Evolutionary conservation across 2,888 invertebrate genomes (phyloP), one percentile per base, ranked within the genome.

Genomic region (Mesoligia furuncula): DNA sequence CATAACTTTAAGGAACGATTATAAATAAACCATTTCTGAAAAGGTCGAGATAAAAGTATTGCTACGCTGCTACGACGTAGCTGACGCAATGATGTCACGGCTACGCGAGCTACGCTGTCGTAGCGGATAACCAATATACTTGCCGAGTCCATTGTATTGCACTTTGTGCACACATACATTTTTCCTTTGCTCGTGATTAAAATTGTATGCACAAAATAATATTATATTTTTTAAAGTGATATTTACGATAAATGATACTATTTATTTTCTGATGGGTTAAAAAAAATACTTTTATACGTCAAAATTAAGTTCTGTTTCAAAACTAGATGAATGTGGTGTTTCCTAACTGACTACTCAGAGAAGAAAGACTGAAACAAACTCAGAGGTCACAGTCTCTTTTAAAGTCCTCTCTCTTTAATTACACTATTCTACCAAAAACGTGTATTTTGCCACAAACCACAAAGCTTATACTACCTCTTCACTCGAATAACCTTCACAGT

Each of bases 1-100:
- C 0, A 13, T 45, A 45, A 13, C 0, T 45, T 45, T 45, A 45
- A 45, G 4, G 13, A 13, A 20, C 20, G 1, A 20, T 31, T 31
- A 31, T 20, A 61, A 20, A 61, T 20, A 31, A 61, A 31, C 61
- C n/a, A 0, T 59, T 27, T 59, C 27, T 45, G n/a, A 57, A 57
- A 45, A 15, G 5, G 8, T 15, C 24, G 5, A 57, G 59, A 59
- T 57, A n/a, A 59, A 54, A 79, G 59, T 36, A 75, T 75, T 67
- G 42, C 39, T 42, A 45, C 65, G 54, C 42, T 65, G 65, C 65
- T 84, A 84, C 84, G 68, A 2, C 79, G 68, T 84, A 69, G 80
- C 72, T 54, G 48, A 69, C 64, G 36, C 68, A 54, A 72, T 79
- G 64, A 65, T 39, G 81, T 81, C 64, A 79, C 24, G 51, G 42